Base-by-base conservation (phyloP, 1,140 invertebrate genomes). In the Drosophila novamexicana region DNA sequence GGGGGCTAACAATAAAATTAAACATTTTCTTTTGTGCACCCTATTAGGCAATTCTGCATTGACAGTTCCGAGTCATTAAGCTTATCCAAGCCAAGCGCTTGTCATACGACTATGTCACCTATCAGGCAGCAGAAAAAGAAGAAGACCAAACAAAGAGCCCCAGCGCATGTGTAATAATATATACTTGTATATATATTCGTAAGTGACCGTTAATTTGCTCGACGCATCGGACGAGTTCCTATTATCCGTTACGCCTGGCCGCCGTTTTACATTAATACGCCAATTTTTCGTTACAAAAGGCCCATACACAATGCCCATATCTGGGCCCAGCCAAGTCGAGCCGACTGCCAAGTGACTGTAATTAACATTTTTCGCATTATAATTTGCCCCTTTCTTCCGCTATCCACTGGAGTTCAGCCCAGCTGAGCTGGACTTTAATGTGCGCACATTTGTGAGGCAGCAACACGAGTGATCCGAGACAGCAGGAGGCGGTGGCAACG, bases 331-430 rank as follows among this genome's bases (percentile, higher is more conserved):
- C 3, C 44, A 49, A 61, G 59, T 36, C 14, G 29, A 22, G 45
- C 18, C 45, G 45, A 47, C 45, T 47, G 59, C 53, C 59, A 58
- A 77, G 81, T 77, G 79, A 66, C 84, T 79, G 84, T 74, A 88
- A 88, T 88, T 88, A 88, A 89, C 79, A 89, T 83, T 89, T 73
- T 73, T 74, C 75, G 84, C 79, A 88, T 89, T 88, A 89, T 89
- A 88, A 89, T 88, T 88, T 89, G 76, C 84, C 76, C 59, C 61
- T 73, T 75, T 86, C 71, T 88, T 86, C 74, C 67, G 75, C 81
- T 56, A 70, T 76, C 61, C 70, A 73, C 44, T 66, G 40, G 32
- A 29, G 36, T 18, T 65, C 49, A 32, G 16, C 65, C 29, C 54
- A 39, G 44, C 59, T 80, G 74, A 77, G 74, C 59, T 78, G 75